Percentiles rank a stretch among this genome's conserved stretches.
Conservation (phyloP, 2,888 invertebrate genomes). For the Brachylomia viminalis region DNA sequence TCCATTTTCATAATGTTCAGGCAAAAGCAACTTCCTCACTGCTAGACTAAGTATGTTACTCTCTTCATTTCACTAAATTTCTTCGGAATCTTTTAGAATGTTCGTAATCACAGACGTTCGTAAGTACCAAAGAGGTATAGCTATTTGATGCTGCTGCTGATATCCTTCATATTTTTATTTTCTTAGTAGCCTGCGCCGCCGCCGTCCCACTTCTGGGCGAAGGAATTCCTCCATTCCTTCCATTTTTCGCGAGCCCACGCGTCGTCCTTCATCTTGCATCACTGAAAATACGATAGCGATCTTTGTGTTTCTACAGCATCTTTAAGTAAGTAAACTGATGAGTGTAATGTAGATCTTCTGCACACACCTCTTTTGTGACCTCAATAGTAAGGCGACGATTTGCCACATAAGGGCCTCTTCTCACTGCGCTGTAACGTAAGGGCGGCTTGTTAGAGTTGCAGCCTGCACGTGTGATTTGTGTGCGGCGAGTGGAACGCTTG, state of each 20-base stretch:
- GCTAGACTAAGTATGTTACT: not conserved
- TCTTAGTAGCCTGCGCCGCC: not conserved
- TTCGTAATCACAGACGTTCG: not conserved
- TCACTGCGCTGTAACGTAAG: slow-evolving; percentile 62
- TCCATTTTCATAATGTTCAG: not conserved
- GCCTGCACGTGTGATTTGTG: slow-evolving; percentile 61
- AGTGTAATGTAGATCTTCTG: slow-evolving; percentile 23
- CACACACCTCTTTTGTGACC: not conserved
- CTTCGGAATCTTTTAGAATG: not conserved
- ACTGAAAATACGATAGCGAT: not conserved
- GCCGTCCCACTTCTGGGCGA: too few species aligned
- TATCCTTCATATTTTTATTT: not conserved
- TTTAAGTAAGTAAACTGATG: not conserved
- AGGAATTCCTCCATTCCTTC: not conserved
- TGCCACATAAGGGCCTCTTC: slow-evolving; percentile 71
- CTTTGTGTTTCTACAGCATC: not conserved
- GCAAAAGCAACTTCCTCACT: not conserved
- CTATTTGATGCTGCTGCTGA: not conserved
- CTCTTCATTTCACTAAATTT: not conserved
- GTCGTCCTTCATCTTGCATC: not conserved
- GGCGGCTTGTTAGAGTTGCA: slow-evolving; percentile 72
- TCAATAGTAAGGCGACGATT: slow-evolving; percentile 71
- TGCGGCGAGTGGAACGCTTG: slow-evolving; percentile 51
- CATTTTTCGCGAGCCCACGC: not conserved
- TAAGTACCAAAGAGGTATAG: not conserved